phyloP scores from a whole-genome alignment of 2,797 vertebrate genomes.

The Acipenser transmontanus region DNA sequence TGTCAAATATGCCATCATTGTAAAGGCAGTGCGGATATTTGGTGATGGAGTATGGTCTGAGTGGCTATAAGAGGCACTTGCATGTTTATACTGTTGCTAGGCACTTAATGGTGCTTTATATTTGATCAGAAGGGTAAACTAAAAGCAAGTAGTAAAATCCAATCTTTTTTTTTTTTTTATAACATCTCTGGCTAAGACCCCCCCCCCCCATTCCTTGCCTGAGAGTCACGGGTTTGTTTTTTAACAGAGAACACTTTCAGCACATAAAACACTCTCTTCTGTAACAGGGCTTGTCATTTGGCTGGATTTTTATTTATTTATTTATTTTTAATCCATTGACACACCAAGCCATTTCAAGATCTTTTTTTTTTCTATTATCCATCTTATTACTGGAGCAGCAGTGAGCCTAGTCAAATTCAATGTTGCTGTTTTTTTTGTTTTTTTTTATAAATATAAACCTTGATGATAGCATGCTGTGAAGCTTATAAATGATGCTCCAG shows the following conservation, averaged over 20 bases:
- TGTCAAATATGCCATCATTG: slow-evolving; percentile 25
- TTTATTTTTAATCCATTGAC: too few relatives aligned
- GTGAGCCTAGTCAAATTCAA: background rate
- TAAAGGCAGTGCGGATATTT: slow-evolving; percentile 20
- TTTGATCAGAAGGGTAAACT: slow-evolving; percentile 20
- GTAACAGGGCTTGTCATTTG: too few relatives aligned
- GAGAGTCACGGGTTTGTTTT: too few relatives aligned
- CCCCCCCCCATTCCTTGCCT: too few relatives aligned
- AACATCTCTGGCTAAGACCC: background rate
- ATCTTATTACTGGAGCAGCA: background rate
- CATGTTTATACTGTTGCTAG: slow-evolving; percentile 29
- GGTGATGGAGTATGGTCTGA: slow-evolving; percentile 28
- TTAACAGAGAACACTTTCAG: too few relatives aligned
- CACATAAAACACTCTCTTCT: too few relatives aligned
- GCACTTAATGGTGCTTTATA: slow-evolving; percentile 18
- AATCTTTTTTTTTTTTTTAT: background rate
- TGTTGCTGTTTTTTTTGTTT: background rate
- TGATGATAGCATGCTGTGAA: background rate
- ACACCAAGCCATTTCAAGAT: background rate
- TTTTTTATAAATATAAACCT: slow-evolving; percentile 12
- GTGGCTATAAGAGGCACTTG: slow-evolving; percentile 20
- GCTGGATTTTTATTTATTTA: too few relatives aligned
- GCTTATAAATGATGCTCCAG: too few relatives aligned
- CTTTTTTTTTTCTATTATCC: slow-evolving; percentile 2
- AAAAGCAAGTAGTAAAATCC: slow-evolving; percentile 1